These are phyloP conservation scores for Mixornis gularis DNA, from an alignment of 2,113 vertebrate genomes.

Conservation along the genomic window DNA sequence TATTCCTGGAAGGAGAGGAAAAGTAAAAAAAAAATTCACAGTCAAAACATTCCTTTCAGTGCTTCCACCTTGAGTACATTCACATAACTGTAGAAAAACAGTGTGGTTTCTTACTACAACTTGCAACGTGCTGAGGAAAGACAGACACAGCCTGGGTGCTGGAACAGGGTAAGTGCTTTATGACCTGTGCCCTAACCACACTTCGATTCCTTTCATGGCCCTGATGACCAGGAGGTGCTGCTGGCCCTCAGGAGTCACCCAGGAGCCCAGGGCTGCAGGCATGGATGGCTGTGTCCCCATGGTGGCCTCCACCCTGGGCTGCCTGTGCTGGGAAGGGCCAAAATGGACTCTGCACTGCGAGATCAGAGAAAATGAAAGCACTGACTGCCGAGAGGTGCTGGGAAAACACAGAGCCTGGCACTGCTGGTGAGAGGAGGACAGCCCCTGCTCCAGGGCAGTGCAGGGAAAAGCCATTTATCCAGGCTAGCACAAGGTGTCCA, in stretches of 20 bases:
- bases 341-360: background rate
- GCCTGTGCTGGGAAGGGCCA: background rate
- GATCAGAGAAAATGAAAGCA: background rate
- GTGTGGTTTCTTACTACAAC: background rate
- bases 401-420: background rate
- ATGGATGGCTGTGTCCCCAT: background rate
- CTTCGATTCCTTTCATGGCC: accelerated
- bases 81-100: background rate
- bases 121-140: background rate
- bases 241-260: background rate
- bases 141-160: background rate
- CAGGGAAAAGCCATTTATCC: background rate
- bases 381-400: background rate
- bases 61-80: background rate
- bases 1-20: slow-evolving; percentile 75
- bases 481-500: accelerated
- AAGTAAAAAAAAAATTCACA: background rate
- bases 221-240: background rate
- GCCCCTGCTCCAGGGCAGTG: background rate
- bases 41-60: slow-evolving; percentile 15
- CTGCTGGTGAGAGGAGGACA: background rate
- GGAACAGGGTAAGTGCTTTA: background rate
- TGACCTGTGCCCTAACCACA: accelerated
- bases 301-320: background rate
- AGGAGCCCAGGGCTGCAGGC: background rate